Evolutionary conservation across 2,797 vertebrate genomes (phyloP).

Genomic region (Danio aesculapii): DNA sequence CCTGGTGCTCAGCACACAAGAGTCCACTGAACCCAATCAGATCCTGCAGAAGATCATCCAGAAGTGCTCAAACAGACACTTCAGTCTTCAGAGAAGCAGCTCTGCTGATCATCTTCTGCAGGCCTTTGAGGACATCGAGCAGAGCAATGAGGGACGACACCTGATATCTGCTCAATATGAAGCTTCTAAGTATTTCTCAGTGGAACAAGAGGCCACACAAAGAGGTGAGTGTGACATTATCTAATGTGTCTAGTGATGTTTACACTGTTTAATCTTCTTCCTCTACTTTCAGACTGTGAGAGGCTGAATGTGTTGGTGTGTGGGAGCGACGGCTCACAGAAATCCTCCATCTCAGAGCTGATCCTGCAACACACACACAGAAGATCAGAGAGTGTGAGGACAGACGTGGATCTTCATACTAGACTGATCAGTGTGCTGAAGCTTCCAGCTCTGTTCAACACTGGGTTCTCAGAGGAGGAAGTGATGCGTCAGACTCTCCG

Average conservation of each 20-base stretch:
- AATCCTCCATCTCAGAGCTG: too few species aligned
- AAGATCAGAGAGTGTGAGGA: not conserved
- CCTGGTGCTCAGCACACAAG: too few species aligned
- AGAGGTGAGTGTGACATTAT: not conserved
- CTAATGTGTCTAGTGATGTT: not conserved
- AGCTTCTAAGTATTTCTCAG: not conserved
- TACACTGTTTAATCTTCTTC: not conserved
- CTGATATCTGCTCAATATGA: not conserved
- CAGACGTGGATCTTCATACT: not conserved
- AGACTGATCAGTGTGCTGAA: not conserved
- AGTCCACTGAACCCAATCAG: too few species aligned
- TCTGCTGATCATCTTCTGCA: too few species aligned
- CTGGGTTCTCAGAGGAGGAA: not conserved
- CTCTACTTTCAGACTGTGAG: too few species aligned
- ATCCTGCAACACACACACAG: not conserved
- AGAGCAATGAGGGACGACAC: too few species aligned
- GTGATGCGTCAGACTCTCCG: not conserved
- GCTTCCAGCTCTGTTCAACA: constrained; percentile 4
- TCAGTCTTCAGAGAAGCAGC: too few species aligned
- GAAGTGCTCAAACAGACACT: too few species aligned
- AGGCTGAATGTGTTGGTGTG: not conserved
- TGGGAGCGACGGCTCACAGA: too few species aligned
- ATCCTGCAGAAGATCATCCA: too few species aligned
- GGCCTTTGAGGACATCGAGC: too few species aligned
- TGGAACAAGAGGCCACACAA: not conserved